Conservation (phyloP, 2,888 invertebrate genomes). For the Leptinotarsa rubiginosa region DNA sequence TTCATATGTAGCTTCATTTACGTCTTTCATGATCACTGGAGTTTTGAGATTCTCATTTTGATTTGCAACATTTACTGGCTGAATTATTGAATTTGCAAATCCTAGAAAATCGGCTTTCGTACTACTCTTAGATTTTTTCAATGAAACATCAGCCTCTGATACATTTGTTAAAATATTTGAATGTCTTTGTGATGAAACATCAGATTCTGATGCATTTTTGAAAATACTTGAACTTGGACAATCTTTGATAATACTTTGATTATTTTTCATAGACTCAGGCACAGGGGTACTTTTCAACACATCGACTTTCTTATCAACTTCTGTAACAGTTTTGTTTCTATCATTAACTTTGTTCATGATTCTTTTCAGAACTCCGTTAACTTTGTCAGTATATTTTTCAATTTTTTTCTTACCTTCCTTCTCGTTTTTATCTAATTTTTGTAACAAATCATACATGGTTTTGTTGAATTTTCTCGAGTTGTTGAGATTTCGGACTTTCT, state of each 20-base stretch:
- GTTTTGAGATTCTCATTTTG: background rate
- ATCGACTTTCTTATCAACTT: background rate
- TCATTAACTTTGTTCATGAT: slow-evolving; percentile 31
- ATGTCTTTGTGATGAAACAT: background rate
- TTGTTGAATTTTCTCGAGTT: slow-evolving; percentile 29
- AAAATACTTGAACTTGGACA: too few relatives aligned
- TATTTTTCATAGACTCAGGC: too few relatives aligned
- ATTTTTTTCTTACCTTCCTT: slow-evolving; percentile 29
- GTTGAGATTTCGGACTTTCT: slow-evolving; percentile 19
- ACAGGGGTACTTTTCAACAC: background rate
- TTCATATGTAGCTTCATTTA: too few relatives aligned
- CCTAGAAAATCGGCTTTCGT: background rate
- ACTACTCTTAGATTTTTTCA: too few relatives aligned
- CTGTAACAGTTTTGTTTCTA: slow-evolving; percentile 11
- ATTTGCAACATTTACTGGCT: background rate
- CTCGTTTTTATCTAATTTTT: slow-evolving; percentile 32
- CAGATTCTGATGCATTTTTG: background rate
- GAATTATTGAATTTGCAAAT: background rate
- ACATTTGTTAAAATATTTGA: background rate
- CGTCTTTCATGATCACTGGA: background rate
- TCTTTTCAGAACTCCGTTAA: slow-evolving; percentile 30
- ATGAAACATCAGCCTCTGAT: too few relatives aligned
- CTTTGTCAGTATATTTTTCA: slow-evolving; percentile 27
- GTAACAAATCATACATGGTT: slow-evolving; percentile 29
- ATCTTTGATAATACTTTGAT: too few relatives aligned